These are phyloP conservation scores for Crotophaga sulcirostris DNA, from an alignment of 2,113 vertebrate species.

Conservation along the genomic window DNA sequence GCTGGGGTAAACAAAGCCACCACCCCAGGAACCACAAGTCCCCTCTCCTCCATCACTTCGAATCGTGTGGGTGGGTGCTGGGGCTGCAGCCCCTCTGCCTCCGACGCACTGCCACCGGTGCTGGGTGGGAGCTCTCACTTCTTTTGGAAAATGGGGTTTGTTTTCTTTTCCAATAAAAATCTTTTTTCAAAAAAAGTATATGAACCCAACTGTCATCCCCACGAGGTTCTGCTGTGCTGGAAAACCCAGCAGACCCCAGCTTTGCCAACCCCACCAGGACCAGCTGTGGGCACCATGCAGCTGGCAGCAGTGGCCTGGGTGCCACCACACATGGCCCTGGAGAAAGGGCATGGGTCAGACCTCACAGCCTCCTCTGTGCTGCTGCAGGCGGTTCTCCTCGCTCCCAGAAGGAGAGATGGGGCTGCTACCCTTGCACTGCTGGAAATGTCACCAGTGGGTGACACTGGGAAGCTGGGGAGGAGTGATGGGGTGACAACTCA, in stretches of 20 bases:
- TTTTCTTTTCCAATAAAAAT: constrained; percentile 71
- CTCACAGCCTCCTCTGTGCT: neutral
- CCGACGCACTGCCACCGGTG: neutral
- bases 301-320: neutral
- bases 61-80: neutral
- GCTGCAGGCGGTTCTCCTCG: neutral
- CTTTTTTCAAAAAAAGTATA: neutral
- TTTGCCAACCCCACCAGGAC: neutral
- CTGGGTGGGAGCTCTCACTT: constrained; percentile 18
- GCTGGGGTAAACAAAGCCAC: neutral
- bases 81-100: neutral
- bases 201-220: neutral
- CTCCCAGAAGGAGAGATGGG: neutral
- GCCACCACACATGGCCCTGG: neutral
- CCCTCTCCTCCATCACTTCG: neutral
- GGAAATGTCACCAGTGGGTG: neutral
- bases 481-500: accelerated
- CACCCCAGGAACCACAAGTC: accelerated
- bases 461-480: neutral
- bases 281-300: neutral
- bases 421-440: accelerated
- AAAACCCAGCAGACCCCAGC: neutral
- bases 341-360: neutral
- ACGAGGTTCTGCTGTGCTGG: neutral
- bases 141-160: constrained; percentile 24